Percentiles rank a stretch among this genome's conserved stretches.
Evolutionary conservation across 1,140 invertebrate species (phyloP).

Genomic region (Steinernema feltiae): DNA sequence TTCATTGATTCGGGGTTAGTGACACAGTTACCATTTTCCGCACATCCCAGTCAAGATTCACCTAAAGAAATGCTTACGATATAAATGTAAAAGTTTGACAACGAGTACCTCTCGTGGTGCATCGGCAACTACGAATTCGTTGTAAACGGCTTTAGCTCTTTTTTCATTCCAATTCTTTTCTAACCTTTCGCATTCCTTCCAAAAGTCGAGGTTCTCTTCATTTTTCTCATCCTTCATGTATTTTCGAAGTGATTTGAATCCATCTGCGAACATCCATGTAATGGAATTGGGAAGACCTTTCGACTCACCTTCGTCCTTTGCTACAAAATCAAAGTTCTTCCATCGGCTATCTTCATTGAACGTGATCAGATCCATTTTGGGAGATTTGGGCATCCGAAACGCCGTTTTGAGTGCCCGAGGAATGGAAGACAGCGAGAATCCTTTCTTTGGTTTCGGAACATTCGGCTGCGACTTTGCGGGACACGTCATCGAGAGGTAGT

Average conservation of each 20-base stretch:
- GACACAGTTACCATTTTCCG: neutral
- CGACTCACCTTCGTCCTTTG: neutral
- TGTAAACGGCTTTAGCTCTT: neutral
- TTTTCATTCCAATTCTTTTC: neutral
- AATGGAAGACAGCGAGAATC: neutral
- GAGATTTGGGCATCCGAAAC: neutral
- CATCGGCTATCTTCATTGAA: neutral
- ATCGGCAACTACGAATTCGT: neutral
- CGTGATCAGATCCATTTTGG: neutral
- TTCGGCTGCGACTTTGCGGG: neutral
- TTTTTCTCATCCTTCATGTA: slow-evolving; percentile 1
- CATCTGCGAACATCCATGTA: neutral
- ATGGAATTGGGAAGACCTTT: neutral
- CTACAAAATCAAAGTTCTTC: neutral
- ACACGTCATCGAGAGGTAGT: slow-evolving; percentile 2
- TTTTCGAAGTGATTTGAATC: neutral
- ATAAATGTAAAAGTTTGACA: neutral
- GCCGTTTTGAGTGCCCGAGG: neutral
- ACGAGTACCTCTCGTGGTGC: neutral
- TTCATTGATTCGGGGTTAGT: neutral
- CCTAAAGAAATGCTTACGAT: neutral
- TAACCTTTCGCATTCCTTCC: neutral
- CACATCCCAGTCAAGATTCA: neutral
- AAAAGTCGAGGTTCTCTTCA: neutral
- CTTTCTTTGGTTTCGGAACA: neutral